Evolutionary conservation across 2,888 invertebrate species (phyloP), one percentile per base, ranked within the genome.

Genomic region (Polyommatus icarus): DNA sequence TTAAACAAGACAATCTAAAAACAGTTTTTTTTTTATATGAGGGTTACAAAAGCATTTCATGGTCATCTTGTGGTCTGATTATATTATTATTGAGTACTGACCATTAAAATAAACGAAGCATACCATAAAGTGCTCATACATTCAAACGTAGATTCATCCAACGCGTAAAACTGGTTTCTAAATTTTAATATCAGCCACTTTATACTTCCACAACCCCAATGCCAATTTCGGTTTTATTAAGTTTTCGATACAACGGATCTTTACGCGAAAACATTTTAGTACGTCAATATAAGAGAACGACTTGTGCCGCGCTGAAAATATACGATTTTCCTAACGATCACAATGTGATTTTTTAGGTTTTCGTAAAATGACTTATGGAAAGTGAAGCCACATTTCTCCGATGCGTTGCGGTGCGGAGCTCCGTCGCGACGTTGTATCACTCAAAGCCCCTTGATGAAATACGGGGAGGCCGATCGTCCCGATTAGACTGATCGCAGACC

Each of bases 261-360:
- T 67, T 67, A 67, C 29, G 18, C 67, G 61, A 24, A 20, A 29
- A 67, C 67, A 67, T 67, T 67, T 67, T 32, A 67, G 67, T 67
- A 67, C 67, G 67, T 15, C 67, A 15, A 32, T 67, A 32, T 61
- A 61, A 29, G 61, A 61, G 24, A 67, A 67, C 32, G 67, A 67
- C 67, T 67, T n/a, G 59, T 59, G 20, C 20, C 8, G 67, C 6
- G 15, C 20, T 67, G 24, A 6, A 67, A 67, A 67, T 29, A 29
- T 67, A 67, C 29, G 67, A 67, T 67, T 67, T 67, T 32, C 6
- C 15, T 32, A 32, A 67, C 12, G 67, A 67, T 12, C 4, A 12
- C 10, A 67, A 67, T 6, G 24, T 12, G 20, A 8, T n/a, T 59
- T 24, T 61, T 24, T 24, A 12, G 61, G 12, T 61, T 61, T 24